Evolutionary conservation across 2,888 invertebrate genomes (phyloP), one percentile per base, ranked within the genome.

Genomic region (Neoscelio sp.): DNA sequence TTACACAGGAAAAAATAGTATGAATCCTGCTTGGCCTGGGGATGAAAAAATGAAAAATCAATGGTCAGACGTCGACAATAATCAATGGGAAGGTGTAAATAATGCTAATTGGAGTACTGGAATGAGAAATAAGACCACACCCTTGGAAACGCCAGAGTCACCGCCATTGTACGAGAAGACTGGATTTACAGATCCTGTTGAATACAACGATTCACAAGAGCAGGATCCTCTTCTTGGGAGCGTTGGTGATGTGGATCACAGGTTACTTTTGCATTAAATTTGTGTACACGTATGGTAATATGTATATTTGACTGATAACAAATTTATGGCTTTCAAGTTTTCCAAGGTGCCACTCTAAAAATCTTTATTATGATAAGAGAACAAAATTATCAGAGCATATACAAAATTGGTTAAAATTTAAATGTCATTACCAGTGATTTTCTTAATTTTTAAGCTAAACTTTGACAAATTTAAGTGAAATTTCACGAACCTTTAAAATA

Each of bases 111-210:
- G 90, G 90, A 84, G 83, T 33, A 67, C 67, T 68, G 33, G 82
- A 78, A 44, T 67, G 30, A 80, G 83, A 6, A 87, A 86, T 60
- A 88, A 82, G 20, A 85, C 86, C 30, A 83, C 85, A 40, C 70
- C 89, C 0, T 85, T 90, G 1, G 93, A 94, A 83, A 94, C 94
- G 0, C 94, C 94, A 0, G 93, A 94, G 80, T 94, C 94, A 48
- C 94, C 94, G 15, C 94, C 94, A 0, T 92, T 92, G 80, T 94
- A 93, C 80, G 94, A 94, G 82, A 93, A 93, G 83, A 92, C 94
- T 82, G 91, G 92, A 35, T 92, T 92, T 67, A 91, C 90, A 8
- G 92, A 92, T 83, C 92, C 93, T 1, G 91, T 94, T 7, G 94
- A 94, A 80, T 94, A 94, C 83, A 92, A 93, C 83, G 94, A 94